Evolutionary conservation across 2,797 vertebrate genomes (phyloP), one percentile per base, ranked within the genome.

Genomic region (Rhinatrema bivittatum): DNA sequence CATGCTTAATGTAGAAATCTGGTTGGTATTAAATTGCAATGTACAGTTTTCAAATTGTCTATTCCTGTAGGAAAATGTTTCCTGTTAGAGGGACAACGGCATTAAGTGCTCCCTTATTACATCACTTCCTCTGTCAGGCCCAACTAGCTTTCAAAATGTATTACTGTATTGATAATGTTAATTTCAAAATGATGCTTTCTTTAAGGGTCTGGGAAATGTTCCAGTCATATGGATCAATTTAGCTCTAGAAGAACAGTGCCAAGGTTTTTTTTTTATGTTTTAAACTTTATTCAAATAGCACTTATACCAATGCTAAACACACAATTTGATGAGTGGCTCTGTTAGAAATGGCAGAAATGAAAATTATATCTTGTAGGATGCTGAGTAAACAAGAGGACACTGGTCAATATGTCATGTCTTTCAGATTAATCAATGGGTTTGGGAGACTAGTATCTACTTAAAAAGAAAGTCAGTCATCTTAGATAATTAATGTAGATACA

Each of bases 1-100:
- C 73, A 72, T 36, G 62, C 71, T 82, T 75, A 78, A 78, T 80
- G 77, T 82, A 58, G 70, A 74, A 82, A 83, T 78, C 56, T 86
- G 80, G 79, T 80, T 71, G 65, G 71, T 81, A 84, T 86, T 83
- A 86, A 76, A 78, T 27, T 13, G 68, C 68, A 74, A 78, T 78
- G 72, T 76, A 63, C 78, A 68, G 68, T 73, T 70, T 82, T 75
- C 76, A 78, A 73, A 76, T 37, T 62, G 62, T 72, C 68, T 75
- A 40, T 70, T 76, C 77, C 77, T 78, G 47, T 29, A 78, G 79
- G 81, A 81, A 82, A 78, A 78, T 44, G 71, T 71, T 82, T 80
- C 74, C 74, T 83, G 72, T 62, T 67, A 42, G 52, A 65, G 68
- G 62, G 61, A 58, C 33, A 32, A 5, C 35, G 63, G 62, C 54